These are phyloP conservation scores for Columba janthina DNA, from an alignment of 2,113 vertebrate species.

Conservation along the genomic window DNA sequence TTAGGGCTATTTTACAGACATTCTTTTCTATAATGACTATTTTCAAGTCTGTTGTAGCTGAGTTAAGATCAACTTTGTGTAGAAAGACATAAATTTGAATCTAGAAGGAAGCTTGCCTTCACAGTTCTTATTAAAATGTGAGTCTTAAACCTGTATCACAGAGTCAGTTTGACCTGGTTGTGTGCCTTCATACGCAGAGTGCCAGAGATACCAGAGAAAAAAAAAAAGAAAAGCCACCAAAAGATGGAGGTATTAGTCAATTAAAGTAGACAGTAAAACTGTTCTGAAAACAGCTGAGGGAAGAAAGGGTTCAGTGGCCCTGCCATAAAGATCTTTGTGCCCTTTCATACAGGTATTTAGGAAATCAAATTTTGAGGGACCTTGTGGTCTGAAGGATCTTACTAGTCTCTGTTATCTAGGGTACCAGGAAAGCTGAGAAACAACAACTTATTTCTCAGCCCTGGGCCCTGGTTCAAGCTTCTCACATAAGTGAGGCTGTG, in stretches of 20 bases:
- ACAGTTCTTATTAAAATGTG: not conserved
- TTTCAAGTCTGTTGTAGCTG: not conserved
- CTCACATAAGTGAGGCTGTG: not conserved
- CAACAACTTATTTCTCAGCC: not conserved
- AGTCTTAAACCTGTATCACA: not conserved
- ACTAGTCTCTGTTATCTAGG: not conserved
- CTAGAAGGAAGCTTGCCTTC: not conserved
- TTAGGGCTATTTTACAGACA: not conserved
- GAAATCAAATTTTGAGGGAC: not conserved
- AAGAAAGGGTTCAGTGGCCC: not conserved
- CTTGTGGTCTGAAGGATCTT: not conserved
- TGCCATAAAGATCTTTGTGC: not conserved
- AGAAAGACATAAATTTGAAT: not conserved
- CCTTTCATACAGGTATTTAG: not conserved
- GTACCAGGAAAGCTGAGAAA: not conserved
- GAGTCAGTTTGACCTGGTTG: not conserved
- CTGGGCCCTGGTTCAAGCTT: not conserved
- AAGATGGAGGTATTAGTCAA: not conserved
- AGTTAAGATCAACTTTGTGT: not conserved
- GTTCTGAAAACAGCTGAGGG: not conserved
- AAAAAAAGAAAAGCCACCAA: not conserved
- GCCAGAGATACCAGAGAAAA: not conserved
- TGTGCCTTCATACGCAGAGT: not conserved
- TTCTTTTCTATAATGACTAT: not conserved
- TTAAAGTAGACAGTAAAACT: not conserved